Evolutionary conservation across 2,797 vertebrate species (phyloP).

Genomic region (Smutsia gigantea): DNA sequence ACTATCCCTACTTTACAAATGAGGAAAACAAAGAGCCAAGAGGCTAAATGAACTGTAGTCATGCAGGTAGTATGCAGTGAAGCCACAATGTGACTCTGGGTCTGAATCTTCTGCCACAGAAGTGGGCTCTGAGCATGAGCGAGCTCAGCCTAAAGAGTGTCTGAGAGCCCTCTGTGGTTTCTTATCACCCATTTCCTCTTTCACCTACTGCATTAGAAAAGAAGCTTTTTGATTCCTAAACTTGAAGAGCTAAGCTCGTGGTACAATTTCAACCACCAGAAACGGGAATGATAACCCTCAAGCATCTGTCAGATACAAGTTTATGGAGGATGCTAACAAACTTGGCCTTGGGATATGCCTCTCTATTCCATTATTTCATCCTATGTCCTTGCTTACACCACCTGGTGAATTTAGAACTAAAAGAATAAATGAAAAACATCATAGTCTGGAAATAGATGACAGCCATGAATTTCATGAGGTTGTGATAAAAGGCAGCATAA

Average conservation of each 20-base stretch:
- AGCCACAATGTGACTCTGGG: not conserved
- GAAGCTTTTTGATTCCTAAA: not conserved
- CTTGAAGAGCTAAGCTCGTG: not conserved
- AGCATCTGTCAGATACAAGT: not conserved
- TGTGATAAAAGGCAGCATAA: not conserved
- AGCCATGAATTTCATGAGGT: not conserved
- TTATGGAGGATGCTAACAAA: not conserved
- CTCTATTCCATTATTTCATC: not conserved
- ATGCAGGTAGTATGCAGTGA: not conserved
- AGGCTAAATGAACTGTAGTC: not conserved
- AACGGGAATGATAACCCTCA: not conserved
- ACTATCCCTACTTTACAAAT: not conserved
- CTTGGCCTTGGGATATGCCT: not conserved
- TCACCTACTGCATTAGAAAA: not conserved
- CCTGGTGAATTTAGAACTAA: not conserved
- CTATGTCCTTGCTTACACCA: not conserved
- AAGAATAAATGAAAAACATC: not conserved
- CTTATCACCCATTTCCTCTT: not conserved
- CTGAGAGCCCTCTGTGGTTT: not conserved
- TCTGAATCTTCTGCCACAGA: not conserved
- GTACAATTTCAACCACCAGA: not conserved
- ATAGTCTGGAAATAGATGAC: not conserved
- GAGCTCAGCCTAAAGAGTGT: not conserved
- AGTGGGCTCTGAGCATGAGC: not conserved
- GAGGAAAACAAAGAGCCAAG: not conserved